A percentile compares a stretch with the other conserved stretches of the same genome.
Conservation (phyloP, 2,797 vertebrate genomes). For the Enoplosus armatus region DNA sequence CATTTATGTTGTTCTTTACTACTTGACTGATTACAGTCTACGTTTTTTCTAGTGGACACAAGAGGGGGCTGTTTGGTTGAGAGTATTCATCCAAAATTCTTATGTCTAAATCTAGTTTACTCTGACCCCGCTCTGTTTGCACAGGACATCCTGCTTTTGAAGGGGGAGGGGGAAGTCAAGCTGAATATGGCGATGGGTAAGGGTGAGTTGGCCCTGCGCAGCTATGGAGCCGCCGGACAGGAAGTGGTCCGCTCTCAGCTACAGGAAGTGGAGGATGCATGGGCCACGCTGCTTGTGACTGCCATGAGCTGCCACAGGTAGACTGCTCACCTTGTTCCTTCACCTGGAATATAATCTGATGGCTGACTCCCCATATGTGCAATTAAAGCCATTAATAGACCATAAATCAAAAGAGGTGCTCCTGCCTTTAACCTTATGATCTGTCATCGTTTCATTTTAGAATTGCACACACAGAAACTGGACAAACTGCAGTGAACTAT, state of each 20-base stretch:
- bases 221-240: constrained; percentile 88
- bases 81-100: neutral
- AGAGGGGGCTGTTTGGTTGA: constrained; percentile 64
- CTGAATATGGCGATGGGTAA: constrained; percentile 97
- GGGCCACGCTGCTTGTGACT: constrained; percentile 90
- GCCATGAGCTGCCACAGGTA: constrained; percentile 92
- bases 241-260: constrained; percentile 91
- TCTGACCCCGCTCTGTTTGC: constrained; percentile 48
- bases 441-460: neutral
- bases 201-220: constrained; percentile 91
- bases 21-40: neutral
- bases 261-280: constrained; percentile 90
- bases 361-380: neutral
- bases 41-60: constrained; percentile 56
- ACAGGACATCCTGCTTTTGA: constrained; percentile 97
- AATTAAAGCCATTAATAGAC: neutral
- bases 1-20: neutral
- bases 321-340: constrained; percentile 10
- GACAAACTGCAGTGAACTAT: neutral
- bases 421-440: neutral
- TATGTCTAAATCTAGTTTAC: constrained; percentile 5
- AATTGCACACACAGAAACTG: neutral
- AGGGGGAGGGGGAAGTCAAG: constrained; percentile 97
- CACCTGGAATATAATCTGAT: neutral
- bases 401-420: neutral